Conservation (phyloP, 2,888 invertebrate genomes). For the Callyntrura guangdongensis region DNA sequence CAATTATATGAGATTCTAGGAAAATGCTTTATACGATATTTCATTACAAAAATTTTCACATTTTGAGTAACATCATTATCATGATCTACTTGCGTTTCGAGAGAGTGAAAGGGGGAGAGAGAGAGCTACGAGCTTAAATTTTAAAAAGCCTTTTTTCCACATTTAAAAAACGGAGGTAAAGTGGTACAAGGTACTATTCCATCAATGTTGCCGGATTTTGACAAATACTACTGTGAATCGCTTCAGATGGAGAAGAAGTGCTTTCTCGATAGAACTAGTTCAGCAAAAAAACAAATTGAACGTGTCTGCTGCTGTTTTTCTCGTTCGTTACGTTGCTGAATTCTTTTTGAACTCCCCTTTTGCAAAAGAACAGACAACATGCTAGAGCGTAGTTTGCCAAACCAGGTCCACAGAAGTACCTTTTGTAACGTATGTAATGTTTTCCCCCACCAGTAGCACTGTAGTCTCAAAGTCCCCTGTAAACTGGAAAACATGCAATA, state of each 20-base stretch:
- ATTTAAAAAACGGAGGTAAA: not conserved
- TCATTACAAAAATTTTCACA: too few species aligned
- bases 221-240: not conserved
- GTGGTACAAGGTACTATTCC: not conserved
- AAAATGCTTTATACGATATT: too few species aligned
- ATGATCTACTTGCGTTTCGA: not conserved
- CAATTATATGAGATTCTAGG: too few species aligned
- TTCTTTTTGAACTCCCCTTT: conserved; percentile 3
- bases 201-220: not conserved
- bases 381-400: not conserved
- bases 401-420: too few species aligned
- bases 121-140: not conserved
- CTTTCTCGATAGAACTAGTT: conserved; percentile 25
- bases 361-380: conserved; percentile 19
- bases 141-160: not conserved
- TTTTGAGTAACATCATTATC: not conserved
- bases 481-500: too few species aligned
- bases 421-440: not conserved
- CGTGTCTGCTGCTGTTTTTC: conserved; percentile 8
- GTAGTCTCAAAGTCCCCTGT: too few species aligned
- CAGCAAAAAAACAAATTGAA: conserved; percentile 12
- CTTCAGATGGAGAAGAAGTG: conserved; percentile 8
- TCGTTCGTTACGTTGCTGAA: conserved; percentile 20
- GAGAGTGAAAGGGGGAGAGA: not conserved
- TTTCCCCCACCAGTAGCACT: not conserved